These are phyloP conservation scores for Propithecus coquereli DNA, from an alignment of 2,113 vertebrate genomes.

Conservation along the genomic window DNA sequence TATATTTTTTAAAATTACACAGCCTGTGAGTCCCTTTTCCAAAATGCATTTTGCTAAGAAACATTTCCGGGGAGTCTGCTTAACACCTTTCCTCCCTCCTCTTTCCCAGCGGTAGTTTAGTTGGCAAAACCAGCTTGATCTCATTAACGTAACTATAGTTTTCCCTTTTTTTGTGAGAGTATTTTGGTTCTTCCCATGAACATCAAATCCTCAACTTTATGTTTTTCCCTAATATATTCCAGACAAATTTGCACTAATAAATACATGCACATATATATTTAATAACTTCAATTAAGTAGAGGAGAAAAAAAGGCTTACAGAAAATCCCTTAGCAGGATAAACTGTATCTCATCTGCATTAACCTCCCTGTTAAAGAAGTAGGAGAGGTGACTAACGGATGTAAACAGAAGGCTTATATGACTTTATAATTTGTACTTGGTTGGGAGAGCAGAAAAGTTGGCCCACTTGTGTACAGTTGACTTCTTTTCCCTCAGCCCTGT, in stretches of 20 bases:
- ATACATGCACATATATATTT: background rate
- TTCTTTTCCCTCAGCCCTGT: background rate
- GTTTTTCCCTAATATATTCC: background rate
- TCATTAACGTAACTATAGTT: fast-evolving
- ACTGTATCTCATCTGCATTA: fast-evolving
- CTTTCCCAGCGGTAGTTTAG: background rate
- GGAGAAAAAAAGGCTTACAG: background rate
- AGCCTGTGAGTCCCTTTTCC: background rate
- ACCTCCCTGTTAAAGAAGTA: background rate
- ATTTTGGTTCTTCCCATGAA: background rate
- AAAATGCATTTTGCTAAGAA: background rate
- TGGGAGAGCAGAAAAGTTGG: too few relatives aligned
- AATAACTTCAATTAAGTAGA: background rate
- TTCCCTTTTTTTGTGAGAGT: too few relatives aligned
- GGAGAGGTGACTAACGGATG: fast-evolving
- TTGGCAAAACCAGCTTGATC: background rate
- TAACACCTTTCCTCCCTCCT: fast-evolving
- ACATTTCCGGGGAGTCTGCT: fast-evolving
- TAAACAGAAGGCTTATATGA: background rate
- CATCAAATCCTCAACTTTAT: background rate
- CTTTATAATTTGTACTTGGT: fast-evolving
- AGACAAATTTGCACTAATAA: background rate
- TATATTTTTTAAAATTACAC: background rate
- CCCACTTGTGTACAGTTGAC: fast-evolving
- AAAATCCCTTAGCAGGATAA: background rate